These are phyloP conservation scores for Osmerus mordax DNA, from an alignment of 2,113 vertebrate species.

Conservation along the genomic window DNA sequence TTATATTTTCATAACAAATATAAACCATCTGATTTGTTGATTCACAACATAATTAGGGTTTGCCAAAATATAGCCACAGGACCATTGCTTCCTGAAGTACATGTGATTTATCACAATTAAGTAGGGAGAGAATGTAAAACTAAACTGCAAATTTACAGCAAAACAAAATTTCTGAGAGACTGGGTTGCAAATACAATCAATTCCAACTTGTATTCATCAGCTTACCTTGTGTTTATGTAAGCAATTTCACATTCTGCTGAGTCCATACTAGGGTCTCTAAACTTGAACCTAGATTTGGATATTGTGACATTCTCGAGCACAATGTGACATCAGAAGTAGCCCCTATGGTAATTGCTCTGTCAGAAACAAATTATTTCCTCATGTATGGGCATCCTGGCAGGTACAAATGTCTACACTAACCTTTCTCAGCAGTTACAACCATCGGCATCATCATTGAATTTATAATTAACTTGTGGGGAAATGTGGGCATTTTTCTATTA, in stretches of 20 bases:
- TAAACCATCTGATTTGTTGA: background rate
- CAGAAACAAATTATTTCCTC: slow-evolving; percentile 56
- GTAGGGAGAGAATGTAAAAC: too few relatives aligned
- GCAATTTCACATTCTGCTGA: background rate
- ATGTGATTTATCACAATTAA: too few relatives aligned
- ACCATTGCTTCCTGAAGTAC: too few relatives aligned
- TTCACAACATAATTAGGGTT: background rate
- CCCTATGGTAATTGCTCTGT: slow-evolving; percentile 53
- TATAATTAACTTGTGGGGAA: slow-evolving; percentile 74
- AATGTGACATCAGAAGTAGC: slow-evolving; percentile 42
- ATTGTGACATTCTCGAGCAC: slow-evolving; percentile 45
- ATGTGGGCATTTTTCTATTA: slow-evolving; percentile 78
- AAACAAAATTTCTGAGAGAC: too few relatives aligned
- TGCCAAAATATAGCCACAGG: too few relatives aligned
- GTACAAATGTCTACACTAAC: slow-evolving; percentile 71
- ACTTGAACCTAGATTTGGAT: slow-evolving; percentile 30
- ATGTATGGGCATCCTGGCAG: slow-evolving; percentile 59
- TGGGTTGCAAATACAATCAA: too few relatives aligned
- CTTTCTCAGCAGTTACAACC: slow-evolving; percentile 61
- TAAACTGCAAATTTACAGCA: too few relatives aligned
- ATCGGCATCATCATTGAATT: slow-evolving; percentile 68
- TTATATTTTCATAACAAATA: too few relatives aligned
- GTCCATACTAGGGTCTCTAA: background rate
- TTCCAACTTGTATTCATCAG: too few relatives aligned
- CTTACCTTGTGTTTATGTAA: too few relatives aligned